A percentile compares a stretch with the other conserved stretches of the same genome.
Evolutionary conservation across 2,797 vertebrate species (phyloP).

Genomic region (Heterohyrax brucei): DNA sequence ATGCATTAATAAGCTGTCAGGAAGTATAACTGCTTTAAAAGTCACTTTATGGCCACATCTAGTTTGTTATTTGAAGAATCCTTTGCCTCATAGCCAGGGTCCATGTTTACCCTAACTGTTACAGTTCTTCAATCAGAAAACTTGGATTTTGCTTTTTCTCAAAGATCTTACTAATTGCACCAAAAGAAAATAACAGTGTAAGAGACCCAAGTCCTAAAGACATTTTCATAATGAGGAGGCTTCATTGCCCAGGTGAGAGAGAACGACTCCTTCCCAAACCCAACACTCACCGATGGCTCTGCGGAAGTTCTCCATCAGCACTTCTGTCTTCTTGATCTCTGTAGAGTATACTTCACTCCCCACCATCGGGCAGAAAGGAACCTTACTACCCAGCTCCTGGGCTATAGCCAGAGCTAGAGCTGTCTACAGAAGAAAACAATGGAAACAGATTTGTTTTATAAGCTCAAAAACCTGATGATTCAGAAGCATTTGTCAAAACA

Average conservation of each 20-base stretch:
- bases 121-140: slow-evolving; percentile 1
- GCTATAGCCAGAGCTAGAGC: slow-evolving; percentile 98
- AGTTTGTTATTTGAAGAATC: background rate
- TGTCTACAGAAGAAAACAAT: slow-evolving; percentile 91
- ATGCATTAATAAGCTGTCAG: background rate
- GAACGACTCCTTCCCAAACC: background rate
- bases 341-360: slow-evolving; percentile 99
- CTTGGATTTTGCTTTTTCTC: background rate
- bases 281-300: slow-evolving; percentile 96
- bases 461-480: background rate
- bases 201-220: background rate
- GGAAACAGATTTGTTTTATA: background rate
- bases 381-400: slow-evolving; percentile 98
- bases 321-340: slow-evolving; percentile 99
- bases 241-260: background rate
- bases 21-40: slow-evolving; percentile 14
- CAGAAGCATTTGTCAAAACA: background rate
- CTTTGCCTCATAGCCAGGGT: background rate
- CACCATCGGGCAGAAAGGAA: slow-evolving; percentile 99
- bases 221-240: background rate
- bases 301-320: slow-evolving; percentile 99
- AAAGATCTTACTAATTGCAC: background rate
- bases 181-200: background rate
- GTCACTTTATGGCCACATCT: background rate
- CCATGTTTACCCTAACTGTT: background rate